Base-by-base conservation (phyloP, 2,797 vertebrate genomes). In the Gadopsis marmoratus region DNA sequence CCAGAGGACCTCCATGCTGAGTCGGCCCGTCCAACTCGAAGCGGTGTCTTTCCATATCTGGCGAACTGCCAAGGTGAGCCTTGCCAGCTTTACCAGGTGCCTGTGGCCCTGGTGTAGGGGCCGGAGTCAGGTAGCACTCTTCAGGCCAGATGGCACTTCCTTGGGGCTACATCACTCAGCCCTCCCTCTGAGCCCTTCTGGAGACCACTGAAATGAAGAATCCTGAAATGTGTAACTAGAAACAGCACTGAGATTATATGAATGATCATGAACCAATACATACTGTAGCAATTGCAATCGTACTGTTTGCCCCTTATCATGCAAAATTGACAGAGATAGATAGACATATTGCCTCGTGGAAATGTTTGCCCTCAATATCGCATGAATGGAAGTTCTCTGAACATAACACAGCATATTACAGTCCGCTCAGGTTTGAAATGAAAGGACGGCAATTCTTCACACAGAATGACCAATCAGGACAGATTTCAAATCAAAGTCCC, bases 111-210 rank as follows among this genome's bases (percentile, higher is more conserved):
- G 31, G 78, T 84, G 83, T 81, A 76, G 82, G 81, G 74, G 83
- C 82, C 76, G 14, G 77, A 78, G 79, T 90, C 90, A 93, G 93
- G 93, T 92, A 93, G 54, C 69, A 78, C 73, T 85, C 74, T 79
- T 83, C 82, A 33, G 87, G 89, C 90, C 95, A 95, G 94, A 95
- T 95, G 94, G 93, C 88, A 70, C 60, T 78, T 89, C 82, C 78
- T 78, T 78, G 84, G 88, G 80, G 80, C 80, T 81, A 79, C 84
- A 88, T 86, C 80, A 83, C 74, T 80, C 85, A 79, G 58, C 56
- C 86, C 84, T 59, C 83, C 83, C 41, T 55, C 74, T 14, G 69
- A 76, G 82, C 31, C 86, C 84, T 81, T 87, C 83, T 81, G 85
- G 50, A 79, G 74, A 84, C 75, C 76, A 35, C 89, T 78, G 69